Evolutionary conservation across 2,797 vertebrate species (phyloP), one percentile per base, ranked within the genome.

Genomic region (Enteromius anoplus): DNA sequence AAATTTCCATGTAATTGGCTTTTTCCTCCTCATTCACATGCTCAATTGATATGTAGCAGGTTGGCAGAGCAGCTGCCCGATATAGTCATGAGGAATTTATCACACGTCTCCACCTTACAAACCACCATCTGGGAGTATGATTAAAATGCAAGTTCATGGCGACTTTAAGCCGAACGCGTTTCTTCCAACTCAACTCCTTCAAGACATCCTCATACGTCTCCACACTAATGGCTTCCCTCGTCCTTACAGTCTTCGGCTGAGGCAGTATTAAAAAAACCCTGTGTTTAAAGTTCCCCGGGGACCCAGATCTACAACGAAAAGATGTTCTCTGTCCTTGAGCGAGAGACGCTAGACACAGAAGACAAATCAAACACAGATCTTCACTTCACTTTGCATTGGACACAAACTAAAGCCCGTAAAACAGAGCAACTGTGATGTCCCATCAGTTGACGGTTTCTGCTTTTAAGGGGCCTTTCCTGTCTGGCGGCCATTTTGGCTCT

Each of bases 401-500:
- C 32, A 49, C 47, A 53, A 60, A 75, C 64, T 34, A 37, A 77
- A 72, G 76, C 49, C 34, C 9, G 53, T 58, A 68, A 32, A 40
- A n/a, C 5, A 49, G 7, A 62, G 51, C 5, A 7, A 42, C 37
- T 64, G 62, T 45, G 51, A 60, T 37, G 21, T 49, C 29, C 19
- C 21, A 76, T 62, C 71, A 23, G 70, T 34, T 26, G 45, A 34
- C 19, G 73, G 68, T 75, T 69, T 42, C 42, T 62, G 34, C 32
- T 37, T 32, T 80, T 78, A 26, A 81, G 53, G 45, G 58, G 65
- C 42, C 23, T 51, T 83, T 53, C 64, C 83, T 21, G 71, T 66
- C 75, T 73, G 58, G 72, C 77, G 49, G 85, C 26, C 80, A 85
- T 85, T 78, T 88, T 78, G 85, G 68, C 83, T 80, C 42, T 65